phyloP scores from a whole-genome alignment of 2,797 vertebrate genomes.

The Oreochromis grahami region DNA sequence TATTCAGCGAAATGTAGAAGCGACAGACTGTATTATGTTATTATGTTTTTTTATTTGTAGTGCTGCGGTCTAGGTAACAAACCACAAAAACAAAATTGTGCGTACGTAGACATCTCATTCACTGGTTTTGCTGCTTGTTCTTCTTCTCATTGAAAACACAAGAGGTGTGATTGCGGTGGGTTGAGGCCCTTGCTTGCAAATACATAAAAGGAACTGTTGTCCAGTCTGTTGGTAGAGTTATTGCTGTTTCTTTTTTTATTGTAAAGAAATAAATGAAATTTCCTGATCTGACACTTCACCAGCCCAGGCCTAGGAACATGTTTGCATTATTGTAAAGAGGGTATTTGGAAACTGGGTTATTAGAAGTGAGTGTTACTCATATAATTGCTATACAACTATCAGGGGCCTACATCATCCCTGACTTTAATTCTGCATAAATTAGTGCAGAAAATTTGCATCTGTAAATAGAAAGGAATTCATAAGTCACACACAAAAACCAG shows the following conservation, averaged over 20 bases:
- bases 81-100: background rate
- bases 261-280: background rate
- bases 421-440: background rate
- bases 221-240: background rate
- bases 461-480: background rate
- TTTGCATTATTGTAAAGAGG: background rate
- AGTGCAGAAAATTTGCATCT: background rate
- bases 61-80: background rate
- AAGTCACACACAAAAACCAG: background rate
- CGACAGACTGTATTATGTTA: background rate
- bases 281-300: background rate
- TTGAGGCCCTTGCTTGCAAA: background rate
- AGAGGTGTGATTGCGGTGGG: background rate
- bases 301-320: fast-evolving
- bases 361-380: background rate
- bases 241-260: background rate
- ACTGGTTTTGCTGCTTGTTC: background rate
- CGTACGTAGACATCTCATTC: background rate
- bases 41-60: background rate
- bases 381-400: background rate
- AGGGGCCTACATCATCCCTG: background rate
- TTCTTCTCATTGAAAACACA: background rate
- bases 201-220: background rate
- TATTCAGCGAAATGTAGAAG: background rate
- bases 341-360: background rate